phyloP scores from a whole-genome alignment of 1,140 invertebrate genomes.

The Brachionus sp. region DNA sequence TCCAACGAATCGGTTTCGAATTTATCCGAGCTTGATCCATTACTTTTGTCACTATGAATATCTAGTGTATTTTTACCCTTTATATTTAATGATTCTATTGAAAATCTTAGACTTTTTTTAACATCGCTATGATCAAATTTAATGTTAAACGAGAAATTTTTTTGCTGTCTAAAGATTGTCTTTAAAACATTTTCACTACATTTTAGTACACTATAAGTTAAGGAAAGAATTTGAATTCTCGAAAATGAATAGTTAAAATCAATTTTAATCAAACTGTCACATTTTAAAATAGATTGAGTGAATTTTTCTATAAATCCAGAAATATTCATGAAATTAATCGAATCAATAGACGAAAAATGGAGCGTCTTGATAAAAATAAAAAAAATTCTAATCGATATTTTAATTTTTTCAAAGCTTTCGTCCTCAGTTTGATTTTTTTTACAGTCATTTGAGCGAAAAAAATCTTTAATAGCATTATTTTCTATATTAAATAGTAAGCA shows the following conservation, averaged over 20 bases:
- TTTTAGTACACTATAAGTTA: not conserved
- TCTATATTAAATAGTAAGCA: not conserved
- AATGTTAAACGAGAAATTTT: not conserved
- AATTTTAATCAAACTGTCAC: not conserved
- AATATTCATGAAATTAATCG: not conserved
- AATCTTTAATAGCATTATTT: not conserved
- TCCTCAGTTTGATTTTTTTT: not conserved
- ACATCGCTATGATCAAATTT: not conserved
- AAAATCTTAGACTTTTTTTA: not conserved
- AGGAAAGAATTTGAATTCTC: not conserved
- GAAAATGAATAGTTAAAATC: not conserved
- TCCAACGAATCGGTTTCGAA: slow-evolving; percentile 33
- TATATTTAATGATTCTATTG: not conserved
- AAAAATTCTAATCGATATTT: not conserved
- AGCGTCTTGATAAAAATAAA: not conserved
- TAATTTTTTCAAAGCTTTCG: not conserved
- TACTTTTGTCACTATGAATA: not conserved
- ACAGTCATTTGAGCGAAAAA: not conserved
- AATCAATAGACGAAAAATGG: not conserved
- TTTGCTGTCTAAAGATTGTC: not conserved
- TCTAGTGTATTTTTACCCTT: not conserved
- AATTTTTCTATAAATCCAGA: not conserved
- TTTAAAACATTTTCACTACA: not conserved
- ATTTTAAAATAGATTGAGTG: slow-evolving; percentile 15
- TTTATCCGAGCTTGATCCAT: not conserved